Conservation (phyloP, 2,888 invertebrate species). For the Pyralis farinalis region DNA sequence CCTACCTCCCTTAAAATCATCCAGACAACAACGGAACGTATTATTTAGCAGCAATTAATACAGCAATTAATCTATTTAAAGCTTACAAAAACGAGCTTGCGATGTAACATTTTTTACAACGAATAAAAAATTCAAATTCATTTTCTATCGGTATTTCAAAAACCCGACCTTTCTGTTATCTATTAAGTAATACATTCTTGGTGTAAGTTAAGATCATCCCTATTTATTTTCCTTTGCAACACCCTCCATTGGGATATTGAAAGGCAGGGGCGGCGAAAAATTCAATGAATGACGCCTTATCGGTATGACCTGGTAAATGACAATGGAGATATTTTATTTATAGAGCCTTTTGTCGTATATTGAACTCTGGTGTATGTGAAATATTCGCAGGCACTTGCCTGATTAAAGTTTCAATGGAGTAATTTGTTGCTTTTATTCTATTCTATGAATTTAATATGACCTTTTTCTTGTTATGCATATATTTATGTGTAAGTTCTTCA, state of each 20-base stretch:
- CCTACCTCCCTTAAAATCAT: too few relatives aligned
- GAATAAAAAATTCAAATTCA: too few relatives aligned
- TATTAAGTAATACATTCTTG: slow-evolving; percentile 4
- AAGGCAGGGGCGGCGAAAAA: slow-evolving; percentile 27
- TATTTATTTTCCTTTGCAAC: slow-evolving; percentile 30
- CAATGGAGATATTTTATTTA: slow-evolving; percentile 13
- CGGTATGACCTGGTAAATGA: slow-evolving; percentile 21
- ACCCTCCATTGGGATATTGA: slow-evolving; percentile 29
- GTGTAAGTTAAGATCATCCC: slow-evolving; percentile 12
- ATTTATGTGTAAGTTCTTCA: too few relatives aligned
- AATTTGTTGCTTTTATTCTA: too few relatives aligned
- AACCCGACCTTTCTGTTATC: neutral
- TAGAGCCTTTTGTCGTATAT: slow-evolving; percentile 2
- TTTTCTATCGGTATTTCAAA: too few relatives aligned
- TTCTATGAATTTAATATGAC: too few relatives aligned
- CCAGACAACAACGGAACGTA: too few relatives aligned
- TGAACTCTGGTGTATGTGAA: slow-evolving; percentile 1
- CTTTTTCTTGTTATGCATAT: too few relatives aligned
- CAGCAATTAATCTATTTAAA: too few relatives aligned
- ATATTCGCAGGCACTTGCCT: neutral
- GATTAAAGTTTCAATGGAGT: neutral
- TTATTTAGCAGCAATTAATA: too few relatives aligned
- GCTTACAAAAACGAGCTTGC: too few relatives aligned
- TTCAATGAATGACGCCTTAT: slow-evolving; percentile 29
- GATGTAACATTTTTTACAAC: too few relatives aligned